A percentile compares a stretch with the other conserved stretches of the same genome.
Conservation (phyloP, 2,888 invertebrate genomes). For the Arrhopalites spinosus region DNA sequence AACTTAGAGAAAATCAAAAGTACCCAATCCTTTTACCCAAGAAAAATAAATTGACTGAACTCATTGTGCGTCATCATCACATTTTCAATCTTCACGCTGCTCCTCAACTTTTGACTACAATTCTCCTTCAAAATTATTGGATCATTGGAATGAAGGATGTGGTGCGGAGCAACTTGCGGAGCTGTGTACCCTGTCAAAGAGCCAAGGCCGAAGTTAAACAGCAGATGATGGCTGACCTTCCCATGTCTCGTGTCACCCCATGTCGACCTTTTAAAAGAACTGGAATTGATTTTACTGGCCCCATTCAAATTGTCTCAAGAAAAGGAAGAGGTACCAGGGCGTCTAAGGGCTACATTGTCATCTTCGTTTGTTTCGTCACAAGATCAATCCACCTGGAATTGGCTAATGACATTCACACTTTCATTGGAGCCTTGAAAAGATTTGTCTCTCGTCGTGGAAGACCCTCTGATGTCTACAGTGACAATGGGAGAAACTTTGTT, state of each 20-base stretch:
- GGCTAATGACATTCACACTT: conserved; percentile 32
- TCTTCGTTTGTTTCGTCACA: conserved; percentile 57
- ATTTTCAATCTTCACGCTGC: conserved; percentile 51
- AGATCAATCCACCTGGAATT: conserved; percentile 57
- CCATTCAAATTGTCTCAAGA: conserved; percentile 54
- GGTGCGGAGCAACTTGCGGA: conserved; percentile 48
- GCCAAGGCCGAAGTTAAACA: conserved; percentile 45
- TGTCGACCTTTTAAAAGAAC: conserved; percentile 56
- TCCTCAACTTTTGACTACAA: conserved; percentile 44
- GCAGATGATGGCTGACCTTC: conserved; percentile 58
- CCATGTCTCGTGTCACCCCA: conserved; percentile 56
- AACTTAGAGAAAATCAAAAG: not conserved
- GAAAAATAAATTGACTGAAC: conserved; percentile 24
- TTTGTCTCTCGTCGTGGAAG: conserved; percentile 34
- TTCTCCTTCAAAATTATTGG: conserved; percentile 56
- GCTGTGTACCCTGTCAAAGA: conserved; percentile 57
- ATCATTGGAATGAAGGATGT: conserved; percentile 54
- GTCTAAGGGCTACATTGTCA: conserved; percentile 56
- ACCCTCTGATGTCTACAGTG: conserved; percentile 33
- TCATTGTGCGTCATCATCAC: conserved; percentile 47
- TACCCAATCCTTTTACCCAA: conserved; percentile 38
- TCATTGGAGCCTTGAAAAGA: conserved; percentile 38
- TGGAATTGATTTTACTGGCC: conserved; percentile 58
- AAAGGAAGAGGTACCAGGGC: conserved; percentile 52
- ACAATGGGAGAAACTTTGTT: conserved; percentile 48